These are phyloP conservation scores for Clostera curtula DNA, from an alignment of 2,888 invertebrate genomes.

Conservation along the genomic window DNA sequence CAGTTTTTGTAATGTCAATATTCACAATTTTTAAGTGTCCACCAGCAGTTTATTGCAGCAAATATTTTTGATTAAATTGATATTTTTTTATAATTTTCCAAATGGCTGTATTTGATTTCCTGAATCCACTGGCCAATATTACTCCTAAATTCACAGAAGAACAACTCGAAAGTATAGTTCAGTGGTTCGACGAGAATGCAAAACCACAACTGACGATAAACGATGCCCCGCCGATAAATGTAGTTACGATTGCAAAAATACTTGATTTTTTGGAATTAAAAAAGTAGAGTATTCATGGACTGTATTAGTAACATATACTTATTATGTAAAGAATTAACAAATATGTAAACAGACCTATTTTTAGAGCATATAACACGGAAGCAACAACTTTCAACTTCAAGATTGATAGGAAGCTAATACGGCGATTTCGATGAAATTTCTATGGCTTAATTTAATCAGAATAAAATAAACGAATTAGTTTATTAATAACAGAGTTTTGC, in stretches of 20 bases:
- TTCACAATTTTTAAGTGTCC: no score
- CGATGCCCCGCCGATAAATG: conserved; percentile 38
- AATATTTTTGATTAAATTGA: background rate
- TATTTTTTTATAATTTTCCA: conserved; percentile 5
- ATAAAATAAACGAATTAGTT: no score
- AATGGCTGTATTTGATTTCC: conserved; percentile 42
- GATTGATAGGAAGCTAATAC: no score
- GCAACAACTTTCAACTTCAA: no score
- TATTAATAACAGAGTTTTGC: no score
- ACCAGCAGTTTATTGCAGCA: conserved; percentile 1
- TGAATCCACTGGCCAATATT: conserved; percentile 37
- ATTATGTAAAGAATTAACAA: no score
- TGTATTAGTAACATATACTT: no score
- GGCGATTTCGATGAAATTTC: no score
- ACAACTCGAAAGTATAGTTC: conserved; percentile 36
- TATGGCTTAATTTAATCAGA: no score
- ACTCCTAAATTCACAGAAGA: conserved; percentile 45
- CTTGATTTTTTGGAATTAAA: conserved; percentile 44
- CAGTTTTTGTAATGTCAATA: no score
- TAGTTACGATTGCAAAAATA: conserved; percentile 48
- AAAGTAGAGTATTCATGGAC: conserved; percentile 36
- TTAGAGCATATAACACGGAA: no score
- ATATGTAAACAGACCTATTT: no score
- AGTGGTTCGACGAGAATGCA: conserved; percentile 49
- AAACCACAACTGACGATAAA: conserved; percentile 38